A percentile compares a stretch with the other conserved stretches of the same genome.
Evolutionary conservation across 2,797 vertebrate species (phyloP).

Genomic region (Bothrops alternatus): DNA sequence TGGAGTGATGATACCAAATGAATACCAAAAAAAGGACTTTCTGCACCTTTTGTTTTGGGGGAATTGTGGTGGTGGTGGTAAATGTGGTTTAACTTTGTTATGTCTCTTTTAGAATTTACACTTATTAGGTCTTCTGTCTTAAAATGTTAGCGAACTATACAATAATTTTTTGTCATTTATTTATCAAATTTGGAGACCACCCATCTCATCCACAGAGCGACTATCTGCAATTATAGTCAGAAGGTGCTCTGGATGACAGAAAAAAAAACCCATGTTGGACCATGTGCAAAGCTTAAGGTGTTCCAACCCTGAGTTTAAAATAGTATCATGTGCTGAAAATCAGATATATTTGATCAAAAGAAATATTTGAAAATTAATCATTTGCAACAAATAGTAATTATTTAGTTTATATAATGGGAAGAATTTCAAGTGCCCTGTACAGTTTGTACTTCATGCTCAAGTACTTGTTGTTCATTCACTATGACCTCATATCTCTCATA

Average conservation of each 20-base stretch:
- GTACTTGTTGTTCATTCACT: not conserved
- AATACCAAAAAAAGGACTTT: not conserved
- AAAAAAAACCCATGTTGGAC: too few species aligned
- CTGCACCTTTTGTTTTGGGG: not conserved
- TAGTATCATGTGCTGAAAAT: not conserved
- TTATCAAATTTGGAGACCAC: too few species aligned
- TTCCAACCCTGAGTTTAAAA: not conserved
- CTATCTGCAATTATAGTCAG: not conserved
- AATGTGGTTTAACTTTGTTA: not conserved
- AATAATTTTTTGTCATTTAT: not conserved
- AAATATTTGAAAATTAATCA: not conserved
- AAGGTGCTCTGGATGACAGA: not conserved
- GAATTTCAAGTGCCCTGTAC: not conserved
- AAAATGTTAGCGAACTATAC: not conserved
- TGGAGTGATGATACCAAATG: not conserved
- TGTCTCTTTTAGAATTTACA: not conserved
- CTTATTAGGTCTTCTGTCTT: not conserved
- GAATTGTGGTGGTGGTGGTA: not conserved
- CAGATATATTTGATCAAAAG: not conserved
- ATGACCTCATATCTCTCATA: too few species aligned
- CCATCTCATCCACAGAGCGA: too few species aligned
- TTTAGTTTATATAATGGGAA: not conserved
- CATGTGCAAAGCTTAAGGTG: not conserved
- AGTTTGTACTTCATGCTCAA: not conserved
- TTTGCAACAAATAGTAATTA: not conserved